Percentiles rank a stretch among this genome's conserved stretches.
Evolutionary conservation across 1,140 invertebrate species (phyloP).

Genomic region (Ceratina japonica): DNA sequence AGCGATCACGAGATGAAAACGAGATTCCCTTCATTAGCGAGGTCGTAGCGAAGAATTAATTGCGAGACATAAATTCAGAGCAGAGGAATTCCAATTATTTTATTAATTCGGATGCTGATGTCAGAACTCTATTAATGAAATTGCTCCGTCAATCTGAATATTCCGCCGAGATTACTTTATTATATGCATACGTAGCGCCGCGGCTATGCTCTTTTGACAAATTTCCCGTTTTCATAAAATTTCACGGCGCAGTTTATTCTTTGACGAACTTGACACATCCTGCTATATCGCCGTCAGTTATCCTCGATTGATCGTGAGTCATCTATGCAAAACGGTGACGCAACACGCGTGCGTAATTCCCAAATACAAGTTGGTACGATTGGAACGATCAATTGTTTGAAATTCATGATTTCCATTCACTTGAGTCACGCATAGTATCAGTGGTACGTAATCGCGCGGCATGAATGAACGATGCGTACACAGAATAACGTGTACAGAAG

Average conservation of each 20-base stretch:
- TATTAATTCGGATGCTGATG: background rate
- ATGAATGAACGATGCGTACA: slow-evolving; percentile 4
- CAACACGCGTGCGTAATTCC: slow-evolving; percentile 1
- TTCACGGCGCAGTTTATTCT: background rate
- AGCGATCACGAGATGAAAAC: background rate
- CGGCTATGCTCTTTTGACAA: background rate
- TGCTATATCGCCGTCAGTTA: background rate
- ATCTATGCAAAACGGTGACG: background rate
- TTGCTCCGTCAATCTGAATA: background rate
- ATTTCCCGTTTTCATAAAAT: background rate
- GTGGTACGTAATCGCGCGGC: slow-evolving; percentile 11
- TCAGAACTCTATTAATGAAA: background rate
- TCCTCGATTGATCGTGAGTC: background rate
- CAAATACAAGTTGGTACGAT: background rate
- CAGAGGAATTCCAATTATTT: background rate
- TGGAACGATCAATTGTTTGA: background rate
- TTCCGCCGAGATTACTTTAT: background rate
- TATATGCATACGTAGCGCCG: background rate
- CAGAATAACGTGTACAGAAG: background rate
- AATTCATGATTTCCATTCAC: slow-evolving; percentile 16
- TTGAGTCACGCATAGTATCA: slow-evolving; percentile 3
- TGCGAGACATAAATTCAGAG: background rate
- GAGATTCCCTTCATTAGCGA: background rate
- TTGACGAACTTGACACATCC: background rate
- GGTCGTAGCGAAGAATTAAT: background rate